Evolutionary conservation across 1,140 invertebrate genomes (phyloP).

Genomic region (Drosophila ohnishii): DNA sequence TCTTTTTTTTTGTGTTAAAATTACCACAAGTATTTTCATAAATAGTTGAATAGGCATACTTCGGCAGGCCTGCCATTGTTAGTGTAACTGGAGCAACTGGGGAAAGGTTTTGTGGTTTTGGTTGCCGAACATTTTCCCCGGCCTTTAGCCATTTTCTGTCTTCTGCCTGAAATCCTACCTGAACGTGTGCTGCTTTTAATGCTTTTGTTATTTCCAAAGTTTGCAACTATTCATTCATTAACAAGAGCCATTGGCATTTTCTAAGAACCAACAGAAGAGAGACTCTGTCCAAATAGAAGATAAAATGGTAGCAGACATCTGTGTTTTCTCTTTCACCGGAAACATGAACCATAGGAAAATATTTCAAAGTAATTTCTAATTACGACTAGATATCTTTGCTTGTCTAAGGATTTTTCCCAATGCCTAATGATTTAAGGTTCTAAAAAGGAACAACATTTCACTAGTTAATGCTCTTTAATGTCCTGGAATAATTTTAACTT

Average conservation of each 20-base stretch:
- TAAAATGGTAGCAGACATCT: constrained; percentile 1
- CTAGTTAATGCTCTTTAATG: constrained; percentile 3
- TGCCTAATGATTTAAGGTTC: constrained; percentile 6
- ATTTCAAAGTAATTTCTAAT: constrained; percentile 5
- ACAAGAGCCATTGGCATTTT: constrained; percentile 47
- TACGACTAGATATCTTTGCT: constrained; percentile 6
- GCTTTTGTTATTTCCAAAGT: constrained; percentile 41
- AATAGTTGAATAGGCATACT: constrained; percentile 75
- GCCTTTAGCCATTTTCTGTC: constrained; percentile 45
- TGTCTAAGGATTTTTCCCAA: background rate
- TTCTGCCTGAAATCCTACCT: constrained; percentile 59
- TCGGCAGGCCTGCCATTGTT: constrained; percentile 35
- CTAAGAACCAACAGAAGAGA: constrained; percentile 4
- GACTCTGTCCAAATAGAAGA: constrained; percentile 4
- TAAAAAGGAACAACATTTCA: background rate
- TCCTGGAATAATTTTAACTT: constrained; percentile 15
- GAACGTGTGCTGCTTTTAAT: constrained; percentile 43
- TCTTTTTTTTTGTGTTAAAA: constrained; percentile 41
- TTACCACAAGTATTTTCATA: constrained; percentile 77
- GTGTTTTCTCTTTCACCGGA: constrained; percentile 11
- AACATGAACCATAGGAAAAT: constrained; percentile 7
- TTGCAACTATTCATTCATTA: constrained; percentile 68
- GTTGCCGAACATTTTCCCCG: constrained; percentile 46
- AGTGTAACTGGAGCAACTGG: constrained; percentile 17
- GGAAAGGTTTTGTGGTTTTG: constrained; percentile 54